Base-by-base conservation (phyloP, 2,797 vertebrate species). In the Varecia variegata region DNA sequence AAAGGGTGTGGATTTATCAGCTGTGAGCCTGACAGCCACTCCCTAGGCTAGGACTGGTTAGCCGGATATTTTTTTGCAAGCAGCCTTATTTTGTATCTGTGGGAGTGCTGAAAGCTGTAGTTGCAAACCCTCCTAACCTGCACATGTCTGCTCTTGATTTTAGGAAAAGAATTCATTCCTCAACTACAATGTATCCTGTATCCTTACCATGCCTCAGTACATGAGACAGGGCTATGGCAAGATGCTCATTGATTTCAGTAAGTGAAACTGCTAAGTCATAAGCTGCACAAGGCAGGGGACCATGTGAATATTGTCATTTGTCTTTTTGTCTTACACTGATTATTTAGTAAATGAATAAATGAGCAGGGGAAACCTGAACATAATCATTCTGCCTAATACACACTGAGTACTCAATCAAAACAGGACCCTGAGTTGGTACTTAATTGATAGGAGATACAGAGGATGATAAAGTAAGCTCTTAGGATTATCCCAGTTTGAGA, bases 171-270 rank as follows among this genome's bases (percentile, higher is more conserved):
- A 99, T 98, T 99, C 99, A 45, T 99, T 99, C 97, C 99, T 99
- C 97, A 99, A 99, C 98, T 99, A 99, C 98, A 99, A 99, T 5
- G 99, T 99, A 40, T 99, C 99, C 92, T 99, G 99, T 97, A 99
- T 99, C 97, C 99, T 99, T 97, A 99, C 99, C 68, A 99, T 99
- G 99, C 99, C 99, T 6, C 99, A 99, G 96, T 99, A 99, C 97
- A 99, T 99, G 99, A 99, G 99, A 73, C 99, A 99, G 90, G 99
- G 99, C 87, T 99, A 99, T 0, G 99, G 99, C 96, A 99, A 99
- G 98, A 99, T 99, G 99, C 99, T 99, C 90, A 99, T 99, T 67
- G 99, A 99, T 98, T 99, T 99, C 99, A 99, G 99, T 99, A 98
- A 99, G 99, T 99, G 88, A 17, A 38, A 50, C 40, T 65, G 68